Evolutionary conservation across 2,797 vertebrate genomes (phyloP).

Genomic region (Phoebastria nigripes): DNA sequence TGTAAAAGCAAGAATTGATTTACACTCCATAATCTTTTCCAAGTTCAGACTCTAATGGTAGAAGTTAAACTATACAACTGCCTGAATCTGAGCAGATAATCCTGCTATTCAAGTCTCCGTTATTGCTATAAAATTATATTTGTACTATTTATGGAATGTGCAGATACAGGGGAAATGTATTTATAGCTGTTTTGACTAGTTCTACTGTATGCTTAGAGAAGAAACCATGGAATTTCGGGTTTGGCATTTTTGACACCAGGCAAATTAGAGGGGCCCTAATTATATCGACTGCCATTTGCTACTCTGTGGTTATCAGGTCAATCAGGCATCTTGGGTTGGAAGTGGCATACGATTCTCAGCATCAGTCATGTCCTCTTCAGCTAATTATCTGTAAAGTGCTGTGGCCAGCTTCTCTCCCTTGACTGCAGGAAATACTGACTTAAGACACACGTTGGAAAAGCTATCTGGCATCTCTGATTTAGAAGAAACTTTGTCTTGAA

Average conservation of each 20-base stretch:
- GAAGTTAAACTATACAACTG: not conserved
- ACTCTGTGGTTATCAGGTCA: conserved; percentile 24
- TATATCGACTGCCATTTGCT: not conserved
- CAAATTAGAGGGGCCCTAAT: conserved; percentile 19
- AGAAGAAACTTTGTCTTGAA: not conserved
- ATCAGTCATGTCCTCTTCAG: not conserved
- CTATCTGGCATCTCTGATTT: not conserved
- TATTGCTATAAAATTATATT: conserved; percentile 51
- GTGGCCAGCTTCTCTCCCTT: not conserved
- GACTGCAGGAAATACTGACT: not conserved
- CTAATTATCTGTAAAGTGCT: not conserved
- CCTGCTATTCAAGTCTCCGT: not conserved
- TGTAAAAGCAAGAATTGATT: not conserved
- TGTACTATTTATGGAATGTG: conserved; percentile 60
- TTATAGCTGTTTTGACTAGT: conserved; percentile 46
- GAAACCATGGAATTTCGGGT: conserved; percentile 58
- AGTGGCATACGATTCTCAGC: not conserved
- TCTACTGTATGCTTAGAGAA: conserved; percentile 43
- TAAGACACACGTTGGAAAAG: not conserved
- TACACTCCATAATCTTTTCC: not conserved
- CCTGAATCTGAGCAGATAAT: conserved; percentile 2
- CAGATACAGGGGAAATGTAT: conserved; percentile 51
- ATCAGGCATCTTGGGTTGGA: not conserved
- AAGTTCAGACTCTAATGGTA: not conserved
- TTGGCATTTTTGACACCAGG: conserved; percentile 48